Evolutionary conservation across 2,113 vertebrate genomes (phyloP).

Genomic region (Caloenas nicobarica): DNA sequence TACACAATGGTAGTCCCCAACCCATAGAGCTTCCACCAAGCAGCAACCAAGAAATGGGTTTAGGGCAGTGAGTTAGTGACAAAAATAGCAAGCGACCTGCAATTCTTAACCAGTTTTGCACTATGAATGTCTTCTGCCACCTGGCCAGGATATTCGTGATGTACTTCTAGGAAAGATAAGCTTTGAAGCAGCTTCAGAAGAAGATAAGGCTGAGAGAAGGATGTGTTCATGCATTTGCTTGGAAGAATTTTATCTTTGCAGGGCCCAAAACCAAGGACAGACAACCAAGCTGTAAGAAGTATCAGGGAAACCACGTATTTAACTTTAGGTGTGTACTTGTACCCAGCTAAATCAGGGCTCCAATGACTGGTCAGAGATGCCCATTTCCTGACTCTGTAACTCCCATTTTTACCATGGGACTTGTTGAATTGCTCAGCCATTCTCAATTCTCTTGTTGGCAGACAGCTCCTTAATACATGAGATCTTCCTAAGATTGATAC

Average conservation of each 20-base stretch:
- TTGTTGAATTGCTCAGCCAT: not conserved
- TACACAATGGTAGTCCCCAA: not conserved
- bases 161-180: not conserved
- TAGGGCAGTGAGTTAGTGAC: not conserved
- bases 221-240: not conserved
- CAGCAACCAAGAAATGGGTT: not conserved
- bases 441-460: not conserved
- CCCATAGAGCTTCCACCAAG: not conserved
- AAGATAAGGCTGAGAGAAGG: not conserved
- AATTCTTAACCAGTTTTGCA: not conserved
- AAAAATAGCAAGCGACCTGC: not conserved
- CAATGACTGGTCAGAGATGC: not conserved
- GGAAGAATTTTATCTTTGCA: not conserved
- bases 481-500: slow-evolving; percentile 43
- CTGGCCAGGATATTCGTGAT: not conserved
- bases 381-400: not conserved
- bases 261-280: not conserved
- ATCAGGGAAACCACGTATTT: not conserved
- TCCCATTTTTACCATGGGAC: not conserved
- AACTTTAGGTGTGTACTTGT: not conserved
- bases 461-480: not conserved
- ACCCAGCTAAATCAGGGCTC: not conserved
- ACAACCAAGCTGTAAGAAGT: not conserved
- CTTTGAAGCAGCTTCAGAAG: not conserved
- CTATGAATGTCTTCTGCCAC: not conserved